Percentiles rank a stretch among this genome's conserved stretches.
phyloP scores from a whole-genome alignment of 2,888 invertebrate genomes.

The Rhamphomyia laevipes region DNA sequence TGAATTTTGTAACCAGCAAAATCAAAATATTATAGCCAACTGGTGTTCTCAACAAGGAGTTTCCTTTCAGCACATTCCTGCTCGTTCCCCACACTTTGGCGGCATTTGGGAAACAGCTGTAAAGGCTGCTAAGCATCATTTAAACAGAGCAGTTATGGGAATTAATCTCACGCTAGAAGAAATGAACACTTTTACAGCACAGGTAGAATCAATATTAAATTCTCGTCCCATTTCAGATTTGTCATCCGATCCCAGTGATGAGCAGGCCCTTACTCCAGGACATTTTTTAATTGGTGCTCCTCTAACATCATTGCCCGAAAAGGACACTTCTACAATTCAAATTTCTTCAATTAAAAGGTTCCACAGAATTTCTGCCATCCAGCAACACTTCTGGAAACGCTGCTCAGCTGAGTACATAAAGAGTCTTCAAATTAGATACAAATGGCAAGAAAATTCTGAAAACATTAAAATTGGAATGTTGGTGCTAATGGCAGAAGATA shows the following conservation, averaged over 20 bases:
- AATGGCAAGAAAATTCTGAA: too few species aligned
- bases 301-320: background rate
- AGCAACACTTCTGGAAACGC: background rate
- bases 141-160: background rate
- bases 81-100: too few species aligned
- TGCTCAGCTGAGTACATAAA: background rate
- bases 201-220: background rate
- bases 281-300: background rate
- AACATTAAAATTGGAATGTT: too few species aligned
- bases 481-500: too few species aligned
- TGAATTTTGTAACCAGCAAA: background rate
- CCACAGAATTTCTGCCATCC: too few species aligned
- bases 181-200: background rate
- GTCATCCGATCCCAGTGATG: background rate
- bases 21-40: background rate
- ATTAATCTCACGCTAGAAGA: background rate
- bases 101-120: background rate
- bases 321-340: background rate
- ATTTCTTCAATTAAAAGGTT: too few species aligned
- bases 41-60: background rate
- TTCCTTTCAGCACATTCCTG: conserved; percentile 14
- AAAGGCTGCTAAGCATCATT: background rate
- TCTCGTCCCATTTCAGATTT: background rate
- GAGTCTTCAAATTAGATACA: background rate
- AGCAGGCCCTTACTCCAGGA: background rate